Evolutionary conservation across 2,113 vertebrate genomes (phyloP), one percentile per base, ranked within the genome.

Genomic region (Lathamus discolor): DNA sequence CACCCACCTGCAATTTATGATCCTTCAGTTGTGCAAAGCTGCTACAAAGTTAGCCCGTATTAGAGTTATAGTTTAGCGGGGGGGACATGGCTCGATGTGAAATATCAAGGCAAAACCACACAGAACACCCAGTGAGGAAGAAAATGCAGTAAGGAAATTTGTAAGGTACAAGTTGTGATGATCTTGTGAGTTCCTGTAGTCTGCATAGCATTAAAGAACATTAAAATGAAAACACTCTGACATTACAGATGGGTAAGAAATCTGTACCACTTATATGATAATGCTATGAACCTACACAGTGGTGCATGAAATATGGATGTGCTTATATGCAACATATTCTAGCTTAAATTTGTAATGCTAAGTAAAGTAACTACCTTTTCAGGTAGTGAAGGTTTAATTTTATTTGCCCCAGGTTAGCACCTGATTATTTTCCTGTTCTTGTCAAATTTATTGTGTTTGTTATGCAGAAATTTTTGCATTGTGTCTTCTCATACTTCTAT

Each of bases 281-380:
- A 97, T 90, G 46, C 95, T 67, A 55, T 59, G 69, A 89, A 96
- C 93, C 88, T 94, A 28, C 77, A 92, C 25, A 68, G 68, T 95
- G 74, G 68, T 96, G 97, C 90, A 96, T 97, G 91, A 97, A 97
- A 97, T 97, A 92, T 93, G 95, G 87, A 97, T 97, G 83, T 94
- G 72, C 83, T 83, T 84, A 85, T 95, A 86, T 54, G 92, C 83
- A 87, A 86, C 82, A 92, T 83, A 91, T 54, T 93, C 72, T 93
- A 80, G 92, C 84, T 95, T 78, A 51, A 83, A 97, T 97, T 96
- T 96, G 92, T 95, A 96, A 96, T 95, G 69, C 92, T 97, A 96
- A 97, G 93, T 96, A 70, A 97, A 96, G 92, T 83, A 97, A 94
- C 86, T 97, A 80, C 84, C 88, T 93, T 86, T 83, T 62, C 52